Evolutionary conservation across 2,113 vertebrate genomes (phyloP).

Genomic region (Takifugu flavidus): DNA sequence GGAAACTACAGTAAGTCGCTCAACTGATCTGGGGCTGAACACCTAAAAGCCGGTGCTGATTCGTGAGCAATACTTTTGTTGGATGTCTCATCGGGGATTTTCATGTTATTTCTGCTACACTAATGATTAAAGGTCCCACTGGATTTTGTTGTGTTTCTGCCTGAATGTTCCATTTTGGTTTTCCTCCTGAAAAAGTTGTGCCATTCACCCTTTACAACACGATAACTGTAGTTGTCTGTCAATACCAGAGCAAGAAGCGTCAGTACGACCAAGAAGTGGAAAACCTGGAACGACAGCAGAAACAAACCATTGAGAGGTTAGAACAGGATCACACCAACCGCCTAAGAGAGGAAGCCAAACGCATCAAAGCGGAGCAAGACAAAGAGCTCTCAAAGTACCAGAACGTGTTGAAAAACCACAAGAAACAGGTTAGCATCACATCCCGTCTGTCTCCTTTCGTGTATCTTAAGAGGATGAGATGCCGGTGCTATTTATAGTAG

Average conservation of each 20-base stretch:
- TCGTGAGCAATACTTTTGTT: neutral
- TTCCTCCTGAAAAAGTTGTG: no score
- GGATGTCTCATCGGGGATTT: neutral
- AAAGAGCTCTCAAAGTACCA: constrained; percentile 97
- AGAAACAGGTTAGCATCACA: constrained; percentile 87
- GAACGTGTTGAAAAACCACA: constrained; percentile 91
- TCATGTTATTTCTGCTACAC: no score
- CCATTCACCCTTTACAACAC: no score
- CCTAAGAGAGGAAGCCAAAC: constrained; percentile 91
- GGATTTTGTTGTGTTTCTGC: no score
- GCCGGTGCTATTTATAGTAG: constrained; percentile 14
- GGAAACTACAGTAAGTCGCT: constrained; percentile 88
- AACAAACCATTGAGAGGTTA: constrained; percentile 95
- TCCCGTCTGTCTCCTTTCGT: neutral
- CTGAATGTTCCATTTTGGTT: no score
- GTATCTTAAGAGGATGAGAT: neutral
- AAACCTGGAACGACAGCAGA: constrained; percentile 96
- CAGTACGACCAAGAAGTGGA: constrained; percentile 97
- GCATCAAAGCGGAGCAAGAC: constrained; percentile 96
- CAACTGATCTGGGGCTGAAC: neutral
- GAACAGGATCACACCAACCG: constrained; percentile 97
- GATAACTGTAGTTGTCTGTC: neutral
- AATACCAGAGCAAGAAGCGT: constrained; percentile 83
- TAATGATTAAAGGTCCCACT: no score
- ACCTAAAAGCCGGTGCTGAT: neutral